Evolutionary conservation across 2,888 invertebrate genomes (phyloP).

Genomic region (Himalopsyche anomala): DNA sequence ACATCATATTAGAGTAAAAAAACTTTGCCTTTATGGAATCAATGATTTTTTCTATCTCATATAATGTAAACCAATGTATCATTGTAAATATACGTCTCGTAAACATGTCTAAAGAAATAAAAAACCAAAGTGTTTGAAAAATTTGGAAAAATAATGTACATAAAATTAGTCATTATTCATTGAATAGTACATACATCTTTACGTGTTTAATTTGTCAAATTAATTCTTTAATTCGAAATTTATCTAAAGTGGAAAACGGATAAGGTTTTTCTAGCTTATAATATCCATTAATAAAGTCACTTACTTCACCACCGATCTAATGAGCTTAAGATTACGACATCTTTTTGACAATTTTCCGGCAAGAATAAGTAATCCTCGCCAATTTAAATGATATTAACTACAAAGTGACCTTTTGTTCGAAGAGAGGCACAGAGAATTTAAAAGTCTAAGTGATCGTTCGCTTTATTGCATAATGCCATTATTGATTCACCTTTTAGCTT

Average conservation of each 20-base stretch:
- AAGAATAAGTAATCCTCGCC: slow-evolving; percentile 23
- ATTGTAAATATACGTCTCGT: too few relatives aligned
- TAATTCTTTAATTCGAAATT: background rate
- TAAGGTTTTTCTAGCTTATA: background rate
- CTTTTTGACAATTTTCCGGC: background rate
- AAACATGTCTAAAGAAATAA: too few relatives aligned
- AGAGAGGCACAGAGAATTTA: slow-evolving; percentile 27
- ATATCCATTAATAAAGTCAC: slow-evolving; percentile 3
- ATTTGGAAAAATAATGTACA: too few relatives aligned
- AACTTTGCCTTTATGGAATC: too few relatives aligned
- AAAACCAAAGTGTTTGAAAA: too few relatives aligned
- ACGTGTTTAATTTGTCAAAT: too few relatives aligned
- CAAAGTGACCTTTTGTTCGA: slow-evolving; percentile 24
- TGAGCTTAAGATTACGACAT: slow-evolving; percentile 24
- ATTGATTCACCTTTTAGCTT: slow-evolving; percentile 34
- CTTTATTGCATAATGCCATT: slow-evolving; percentile 30
- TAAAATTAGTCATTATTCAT: too few relatives aligned
- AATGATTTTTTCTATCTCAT: too few relatives aligned
- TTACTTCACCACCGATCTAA: slow-evolving; percentile 2
- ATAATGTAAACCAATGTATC: too few relatives aligned
- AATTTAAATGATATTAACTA: slow-evolving; percentile 30
- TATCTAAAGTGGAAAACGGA: background rate
- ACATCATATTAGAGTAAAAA: too few relatives aligned
- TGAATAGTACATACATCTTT: too few relatives aligned
- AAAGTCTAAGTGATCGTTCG: slow-evolving; percentile 30